These are phyloP conservation scores for Aegypius monachus DNA, from an alignment of 2,113 vertebrate genomes.

Conservation along the genomic window DNA sequence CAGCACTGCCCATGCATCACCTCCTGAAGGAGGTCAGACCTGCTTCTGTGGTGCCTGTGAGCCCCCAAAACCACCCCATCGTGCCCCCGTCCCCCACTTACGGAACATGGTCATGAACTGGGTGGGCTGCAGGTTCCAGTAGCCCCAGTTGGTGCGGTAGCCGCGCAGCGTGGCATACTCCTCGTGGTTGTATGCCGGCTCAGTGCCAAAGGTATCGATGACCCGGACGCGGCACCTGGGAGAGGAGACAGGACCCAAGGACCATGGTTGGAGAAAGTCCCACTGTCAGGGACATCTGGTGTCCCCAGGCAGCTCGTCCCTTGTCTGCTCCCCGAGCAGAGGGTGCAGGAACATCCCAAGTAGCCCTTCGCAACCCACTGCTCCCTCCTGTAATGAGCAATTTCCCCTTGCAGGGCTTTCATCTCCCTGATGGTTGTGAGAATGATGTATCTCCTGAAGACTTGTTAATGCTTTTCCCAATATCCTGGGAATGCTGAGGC, in stretches of 20 bases:
- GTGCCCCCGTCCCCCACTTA: constrained; percentile 55
- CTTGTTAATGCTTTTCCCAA: not conserved
- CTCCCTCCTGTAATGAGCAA: not conserved
- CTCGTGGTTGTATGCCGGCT: constrained; percentile 95
- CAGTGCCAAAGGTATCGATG: constrained; percentile 95
- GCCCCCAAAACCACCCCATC: accelerated
- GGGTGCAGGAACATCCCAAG: not conserved
- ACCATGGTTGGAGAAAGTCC: not conserved
- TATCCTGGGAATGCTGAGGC: constrained; percentile 50
- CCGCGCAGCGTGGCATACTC: constrained; percentile 92
- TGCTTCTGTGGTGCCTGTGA: accelerated
- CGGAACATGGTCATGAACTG: constrained; percentile 99
- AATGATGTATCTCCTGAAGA: not conserved
- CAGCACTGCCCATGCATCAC: accelerated
- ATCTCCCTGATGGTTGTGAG: not conserved
- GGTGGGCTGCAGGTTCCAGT: constrained; percentile 92
- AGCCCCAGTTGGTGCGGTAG: constrained; percentile 97
- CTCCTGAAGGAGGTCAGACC: not conserved
- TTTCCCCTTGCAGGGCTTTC: not conserved
- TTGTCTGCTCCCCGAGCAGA: accelerated
- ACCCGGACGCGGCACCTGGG: constrained; percentile 92
- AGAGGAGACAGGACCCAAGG: not conserved
- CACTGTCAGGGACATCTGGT: not conserved
- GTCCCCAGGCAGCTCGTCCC: accelerated
- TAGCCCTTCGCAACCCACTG: not conserved